Evolutionary conservation across 2,113 vertebrate species (phyloP).

Genomic region (Diphyllodes magnificus): DNA sequence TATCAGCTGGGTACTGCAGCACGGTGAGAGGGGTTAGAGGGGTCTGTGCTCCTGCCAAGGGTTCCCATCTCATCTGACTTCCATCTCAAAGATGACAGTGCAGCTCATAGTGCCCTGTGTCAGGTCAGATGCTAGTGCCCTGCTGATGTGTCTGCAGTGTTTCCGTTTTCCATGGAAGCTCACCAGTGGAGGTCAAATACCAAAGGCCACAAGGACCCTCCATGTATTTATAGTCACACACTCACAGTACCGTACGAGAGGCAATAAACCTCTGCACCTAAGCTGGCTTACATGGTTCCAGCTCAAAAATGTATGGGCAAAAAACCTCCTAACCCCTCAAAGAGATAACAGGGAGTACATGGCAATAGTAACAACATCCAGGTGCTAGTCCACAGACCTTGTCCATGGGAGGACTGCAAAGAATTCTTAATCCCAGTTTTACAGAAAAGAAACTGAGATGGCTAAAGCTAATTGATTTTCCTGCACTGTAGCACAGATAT

Average conservation of each 20-base stretch:
- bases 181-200: neutral
- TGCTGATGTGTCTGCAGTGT: neutral
- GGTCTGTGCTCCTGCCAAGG: neutral
- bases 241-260: neutral
- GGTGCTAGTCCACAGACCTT: neutral
- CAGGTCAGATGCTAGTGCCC: neutral
- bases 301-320: neutral
- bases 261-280: neutral
- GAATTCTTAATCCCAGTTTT: neutral
- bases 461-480: conserved; percentile 39
- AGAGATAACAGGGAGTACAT: neutral
- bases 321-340: neutral
- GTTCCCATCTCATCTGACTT: neutral
- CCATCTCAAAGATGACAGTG: neutral
- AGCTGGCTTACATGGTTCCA: neutral
- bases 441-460: neutral
- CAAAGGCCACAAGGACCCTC: neutral
- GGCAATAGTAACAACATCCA: neutral
- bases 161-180: neutral
- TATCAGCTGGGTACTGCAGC: neutral
- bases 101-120: accelerated
- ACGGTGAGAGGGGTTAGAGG: neutral
- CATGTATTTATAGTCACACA: neutral
- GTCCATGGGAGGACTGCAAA: neutral
- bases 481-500: neutral